Conservation (phyloP, 2,797 vertebrate genomes). For the Sebastiscus tertius region DNA sequence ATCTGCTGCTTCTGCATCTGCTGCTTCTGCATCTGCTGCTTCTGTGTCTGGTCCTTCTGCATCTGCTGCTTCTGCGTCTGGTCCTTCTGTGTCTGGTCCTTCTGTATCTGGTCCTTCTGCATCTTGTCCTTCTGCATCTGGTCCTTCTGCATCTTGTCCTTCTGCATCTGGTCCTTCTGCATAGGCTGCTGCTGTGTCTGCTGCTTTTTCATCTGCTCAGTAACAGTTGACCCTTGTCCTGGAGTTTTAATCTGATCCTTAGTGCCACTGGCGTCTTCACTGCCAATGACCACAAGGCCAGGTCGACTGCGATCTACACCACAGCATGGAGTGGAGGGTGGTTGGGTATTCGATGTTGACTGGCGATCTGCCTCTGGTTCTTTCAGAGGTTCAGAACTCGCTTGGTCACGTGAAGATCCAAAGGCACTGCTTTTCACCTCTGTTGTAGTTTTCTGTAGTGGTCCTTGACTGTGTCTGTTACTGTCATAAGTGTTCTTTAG, state of each 20-base stretch:
- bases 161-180: neutral
- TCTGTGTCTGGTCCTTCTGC: too few relatives aligned
- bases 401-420: slow-evolving; percentile 20
- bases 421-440: slow-evolving; percentile 18
- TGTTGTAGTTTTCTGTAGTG: neutral
- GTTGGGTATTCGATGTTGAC: neutral
- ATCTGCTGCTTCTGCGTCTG: too few relatives aligned
- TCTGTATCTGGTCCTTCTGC: too few relatives aligned
- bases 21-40: too few relatives aligned
- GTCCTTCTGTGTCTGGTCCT: too few relatives aligned
- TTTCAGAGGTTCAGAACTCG: slow-evolving; percentile 26
- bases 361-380: neutral
- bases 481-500: neutral
- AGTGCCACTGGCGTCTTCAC: neutral
- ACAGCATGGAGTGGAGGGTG: neutral
- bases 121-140: too few relatives aligned
- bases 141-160: too few relatives aligned
- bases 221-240: neutral
- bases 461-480: neutral
- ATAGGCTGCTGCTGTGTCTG: neutral
- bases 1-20: too few relatives aligned
- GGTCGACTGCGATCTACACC: slow-evolving; percentile 37
- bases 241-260: neutral
- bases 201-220: slow-evolving; percentile 2
- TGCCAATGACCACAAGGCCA: slow-evolving; percentile 52